Percentiles rank a stretch among this genome's conserved stretches.
These are phyloP conservation scores for Morone saxatilis DNA, from an alignment of 2,113 vertebrate genomes.

Conservation along the genomic window DNA sequence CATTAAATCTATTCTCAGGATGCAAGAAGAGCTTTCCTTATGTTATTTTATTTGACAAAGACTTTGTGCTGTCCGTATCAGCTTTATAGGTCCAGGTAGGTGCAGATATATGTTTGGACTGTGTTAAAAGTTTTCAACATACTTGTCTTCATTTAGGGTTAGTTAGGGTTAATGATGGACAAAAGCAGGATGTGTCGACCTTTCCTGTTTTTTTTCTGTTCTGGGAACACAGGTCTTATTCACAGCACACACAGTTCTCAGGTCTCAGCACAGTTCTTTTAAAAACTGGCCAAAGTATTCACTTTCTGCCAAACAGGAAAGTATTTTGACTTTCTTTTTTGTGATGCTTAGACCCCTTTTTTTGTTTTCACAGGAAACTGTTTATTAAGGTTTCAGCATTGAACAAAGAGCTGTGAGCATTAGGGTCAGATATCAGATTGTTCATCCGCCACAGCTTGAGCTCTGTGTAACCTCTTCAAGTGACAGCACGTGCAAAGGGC, in stretches of 20 bases:
- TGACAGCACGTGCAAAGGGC: fast-evolving
- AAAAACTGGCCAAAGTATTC: neutral
- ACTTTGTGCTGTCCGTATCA: neutral
- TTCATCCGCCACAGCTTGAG: neutral
- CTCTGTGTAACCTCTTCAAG: constrained; percentile 2
- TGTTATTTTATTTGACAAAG: neutral
- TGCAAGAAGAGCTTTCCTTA: neutral
- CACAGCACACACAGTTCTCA: neutral
- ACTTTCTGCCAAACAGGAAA: neutral
- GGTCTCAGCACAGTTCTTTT: constrained; percentile 15
- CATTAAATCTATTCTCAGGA: neutral
- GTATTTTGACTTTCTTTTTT: neutral
- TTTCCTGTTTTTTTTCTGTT: constrained; percentile 40
- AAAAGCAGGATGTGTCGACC: constrained; percentile 46
- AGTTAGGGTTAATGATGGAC: constrained; percentile 2
- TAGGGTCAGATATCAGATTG: constrained; percentile 6
- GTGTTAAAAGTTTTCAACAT: neutral
- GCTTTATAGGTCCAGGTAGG: neutral
- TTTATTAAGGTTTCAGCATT: neutral
- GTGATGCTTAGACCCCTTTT: neutral
- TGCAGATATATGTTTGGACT: neutral
- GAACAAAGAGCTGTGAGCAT: constrained; percentile 1
- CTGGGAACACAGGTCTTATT: neutral
- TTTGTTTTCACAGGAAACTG: constrained; percentile 38
- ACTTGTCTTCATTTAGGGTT: neutral